Percentiles rank a stretch among this genome's conserved stretches.
Evolutionary conservation across 1,140 invertebrate species (phyloP).

Genomic region (Drosophila melanica): DNA sequence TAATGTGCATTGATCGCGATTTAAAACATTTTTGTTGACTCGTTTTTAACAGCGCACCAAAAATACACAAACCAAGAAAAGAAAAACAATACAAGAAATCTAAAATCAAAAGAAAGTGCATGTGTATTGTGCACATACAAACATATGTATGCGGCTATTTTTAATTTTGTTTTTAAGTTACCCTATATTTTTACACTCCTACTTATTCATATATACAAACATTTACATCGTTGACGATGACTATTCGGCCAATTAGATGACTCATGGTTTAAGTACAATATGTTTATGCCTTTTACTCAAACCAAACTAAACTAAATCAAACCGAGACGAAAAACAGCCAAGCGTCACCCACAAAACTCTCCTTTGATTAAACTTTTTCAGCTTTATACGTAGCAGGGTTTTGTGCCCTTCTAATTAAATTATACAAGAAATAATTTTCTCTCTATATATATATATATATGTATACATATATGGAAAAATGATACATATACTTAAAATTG

Average conservation of each 20-base stretch:
- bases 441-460: conserved; percentile 38
- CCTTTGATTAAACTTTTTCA: conserved; percentile 27
- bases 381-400: conserved; percentile 47
- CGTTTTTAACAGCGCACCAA: conserved; percentile 55
- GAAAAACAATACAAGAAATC: not conserved
- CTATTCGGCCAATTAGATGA: conserved; percentile 50
- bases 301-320: not conserved
- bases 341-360: conserved; percentile 31
- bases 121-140: conserved; percentile 1
- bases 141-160: conserved; percentile 31
- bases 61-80: conserved; percentile 4
- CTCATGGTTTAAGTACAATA: conserved; percentile 43
- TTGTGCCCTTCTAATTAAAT: conserved; percentile 56
- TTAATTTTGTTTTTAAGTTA: conserved; percentile 59
- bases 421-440: conserved; percentile 42
- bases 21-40: conserved; percentile 54
- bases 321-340: conserved; percentile 14
- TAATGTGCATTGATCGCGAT: not conserved
- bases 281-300: conserved; percentile 28
- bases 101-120: conserved; percentile 4
- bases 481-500: conserved; percentile 67
- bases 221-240: not conserved
- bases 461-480: conserved; percentile 38
- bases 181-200: not conserved
- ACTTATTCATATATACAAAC: not conserved